Percentiles rank a stretch among this genome's conserved stretches.
phyloP scores from a whole-genome alignment of 2,797 vertebrate species.

The Parotocinclus haroldoi region DNA sequence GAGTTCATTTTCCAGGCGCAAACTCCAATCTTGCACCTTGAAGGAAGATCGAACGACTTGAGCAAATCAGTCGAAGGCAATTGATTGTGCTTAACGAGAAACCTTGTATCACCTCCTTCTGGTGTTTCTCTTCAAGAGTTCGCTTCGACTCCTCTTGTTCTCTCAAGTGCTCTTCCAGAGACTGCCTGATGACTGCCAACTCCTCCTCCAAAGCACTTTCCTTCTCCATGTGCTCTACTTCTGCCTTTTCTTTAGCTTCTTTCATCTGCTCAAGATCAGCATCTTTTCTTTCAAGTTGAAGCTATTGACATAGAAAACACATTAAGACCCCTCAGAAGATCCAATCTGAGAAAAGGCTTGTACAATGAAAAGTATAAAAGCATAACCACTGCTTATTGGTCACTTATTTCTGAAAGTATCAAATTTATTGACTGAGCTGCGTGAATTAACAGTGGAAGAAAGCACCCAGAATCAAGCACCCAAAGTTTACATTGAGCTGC shows the following conservation, averaged over 20 bases:
- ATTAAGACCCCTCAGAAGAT: no score
- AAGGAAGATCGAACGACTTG: constrained; percentile 3
- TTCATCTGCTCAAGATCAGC: constrained; percentile 67
- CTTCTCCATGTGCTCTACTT: constrained; percentile 66
- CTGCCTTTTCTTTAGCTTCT: constrained; percentile 69
- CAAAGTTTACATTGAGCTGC: no score
- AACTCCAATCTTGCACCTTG: constrained; percentile 69
- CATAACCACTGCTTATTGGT: no score
- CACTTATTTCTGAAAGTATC: no score
- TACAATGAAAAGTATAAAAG: no score
- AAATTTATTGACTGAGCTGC: no score
- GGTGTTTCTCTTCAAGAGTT: constrained; percentile 58
- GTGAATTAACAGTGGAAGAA: no score
- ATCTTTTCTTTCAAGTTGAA: constrained; percentile 68
- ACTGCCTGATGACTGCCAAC: constrained; percentile 50
- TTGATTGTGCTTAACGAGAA: no score
- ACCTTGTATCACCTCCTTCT: constrained; percentile 59
- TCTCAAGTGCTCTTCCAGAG: constrained; percentile 58
- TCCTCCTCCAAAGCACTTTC: constrained; percentile 57
- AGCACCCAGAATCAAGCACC: no score
- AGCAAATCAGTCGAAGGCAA: neutral
- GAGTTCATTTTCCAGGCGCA: constrained; percentile 59
- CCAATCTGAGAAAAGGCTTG: no score
- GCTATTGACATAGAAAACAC: constrained; percentile 42
- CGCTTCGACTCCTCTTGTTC: constrained; percentile 54